Evolutionary conservation across 1,140 invertebrate species (phyloP), one percentile per base, ranked within the genome.

Genomic region (honey bee (Apis mellifera)): DNA sequence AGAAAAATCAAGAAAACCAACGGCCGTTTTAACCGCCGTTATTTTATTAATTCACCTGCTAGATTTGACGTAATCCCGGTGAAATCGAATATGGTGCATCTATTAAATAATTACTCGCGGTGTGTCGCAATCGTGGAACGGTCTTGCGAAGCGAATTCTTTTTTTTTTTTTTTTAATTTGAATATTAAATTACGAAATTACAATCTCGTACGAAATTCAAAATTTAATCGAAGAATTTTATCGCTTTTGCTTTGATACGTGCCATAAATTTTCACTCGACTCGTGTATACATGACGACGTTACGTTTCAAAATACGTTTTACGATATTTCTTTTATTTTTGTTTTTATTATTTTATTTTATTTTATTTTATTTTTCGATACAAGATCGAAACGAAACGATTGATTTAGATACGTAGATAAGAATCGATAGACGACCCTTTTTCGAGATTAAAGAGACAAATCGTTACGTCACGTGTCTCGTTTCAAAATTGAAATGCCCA

Each of bases 1-100:
- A 42, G 32, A 7, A 42, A 42, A 42, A 42, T 42, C 2, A 7
- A 7, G 32, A 32, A 2, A 23, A 21, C 4, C 32, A 2, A 42
- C 64, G 26, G 19, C 12, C 21, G 23, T 54, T 76, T n/a, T 9
- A 23, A 8, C 9, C n/a, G 59, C 15, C 26, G 21, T 50, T n/a
- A n/a, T n/a, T n/a, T 62, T 12, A 13, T 52, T 62, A 42, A 32
- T 26, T 42, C 2, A 19, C 9, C n/a, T 50, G 12, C 9, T 4
- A 11, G 23, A 79, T 60, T 70, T 52, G 9, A 23, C 50, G 2
- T 17, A 32, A 78, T 50, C 26, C 21, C 52, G 62, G 70, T 79
- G 82, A 85, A 85, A 85, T 82, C 84, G 70, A 42, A 57, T 57
- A 19, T 48, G 19, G 32, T 42, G 54, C 42, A 60, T 65, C 59